Conservation (phyloP, 2,113 vertebrate species). For the Bufo gargarizans region DNA sequence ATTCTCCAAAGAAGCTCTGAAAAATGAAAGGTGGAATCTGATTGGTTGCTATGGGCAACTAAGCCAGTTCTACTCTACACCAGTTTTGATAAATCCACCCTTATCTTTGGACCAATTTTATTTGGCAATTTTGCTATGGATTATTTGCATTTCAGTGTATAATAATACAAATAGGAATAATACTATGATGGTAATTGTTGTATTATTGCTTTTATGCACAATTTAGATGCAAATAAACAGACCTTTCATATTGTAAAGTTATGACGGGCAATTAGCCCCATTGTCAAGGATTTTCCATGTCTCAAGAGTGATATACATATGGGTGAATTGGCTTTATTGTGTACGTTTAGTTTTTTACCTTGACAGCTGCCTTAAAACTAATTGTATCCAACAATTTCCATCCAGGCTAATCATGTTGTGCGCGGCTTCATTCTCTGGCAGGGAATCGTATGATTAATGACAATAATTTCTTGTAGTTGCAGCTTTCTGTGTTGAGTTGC, state of each 20-base stretch:
- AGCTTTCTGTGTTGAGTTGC: neutral
- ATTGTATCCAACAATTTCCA: slow-evolving; percentile 37
- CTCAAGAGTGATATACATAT: neutral
- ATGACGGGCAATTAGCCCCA: neutral
- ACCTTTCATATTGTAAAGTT: neutral
- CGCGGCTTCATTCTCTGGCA: neutral
- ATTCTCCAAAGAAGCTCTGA: too few relatives aligned
- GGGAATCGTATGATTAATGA: slow-evolving; percentile 17
- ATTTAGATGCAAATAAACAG: neutral
- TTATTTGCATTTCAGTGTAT: too few relatives aligned
- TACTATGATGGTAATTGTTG: too few relatives aligned
- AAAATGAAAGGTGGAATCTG: too few relatives aligned
- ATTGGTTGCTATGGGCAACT: too few relatives aligned
- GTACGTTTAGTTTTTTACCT: neutral
- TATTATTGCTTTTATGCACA: neutral
- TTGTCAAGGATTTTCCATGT: neutral
- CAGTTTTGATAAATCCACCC: too few relatives aligned
- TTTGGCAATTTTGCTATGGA: too few relatives aligned
- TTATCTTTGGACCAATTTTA: too few relatives aligned
- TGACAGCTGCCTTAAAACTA: slow-evolving; percentile 39
- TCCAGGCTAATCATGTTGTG: slow-evolving; percentile 30
- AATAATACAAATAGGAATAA: too few relatives aligned
- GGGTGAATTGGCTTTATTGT: slow-evolving; percentile 17
- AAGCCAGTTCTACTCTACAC: too few relatives aligned
- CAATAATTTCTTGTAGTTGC: slow-evolving; percentile 1